These are phyloP conservation scores for Azorinus chamasolen DNA, from an alignment of 2,888 invertebrate genomes.

Conservation along the genomic window DNA sequence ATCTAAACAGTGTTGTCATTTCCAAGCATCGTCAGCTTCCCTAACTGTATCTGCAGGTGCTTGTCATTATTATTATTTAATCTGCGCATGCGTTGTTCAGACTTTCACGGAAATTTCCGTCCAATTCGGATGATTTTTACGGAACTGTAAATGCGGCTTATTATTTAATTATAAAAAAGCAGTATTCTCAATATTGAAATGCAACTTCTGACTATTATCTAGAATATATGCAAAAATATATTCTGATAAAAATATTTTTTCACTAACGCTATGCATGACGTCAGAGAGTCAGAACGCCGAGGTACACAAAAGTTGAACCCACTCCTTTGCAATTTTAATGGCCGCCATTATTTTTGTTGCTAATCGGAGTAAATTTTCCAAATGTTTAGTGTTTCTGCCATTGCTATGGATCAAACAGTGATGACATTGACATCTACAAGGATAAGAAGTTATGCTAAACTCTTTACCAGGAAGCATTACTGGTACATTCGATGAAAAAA, in stretches of 20 bases:
- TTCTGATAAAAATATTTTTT: neutral
- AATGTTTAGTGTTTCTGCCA: slow-evolving; percentile 23
- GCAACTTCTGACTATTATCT: no score
- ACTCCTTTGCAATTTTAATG: slow-evolving; percentile 75
- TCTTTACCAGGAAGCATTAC: slow-evolving; percentile 12
- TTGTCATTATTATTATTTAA: slow-evolving; percentile 60
- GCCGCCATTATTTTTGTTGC: slow-evolving; percentile 76
- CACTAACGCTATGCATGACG: slow-evolving; percentile 57
- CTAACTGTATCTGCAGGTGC: slow-evolving; percentile 44
- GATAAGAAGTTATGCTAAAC: slow-evolving; percentile 32
- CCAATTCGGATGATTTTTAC: neutral
- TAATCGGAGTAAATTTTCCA: slow-evolving; percentile 17
- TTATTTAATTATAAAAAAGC: no score
- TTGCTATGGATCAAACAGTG: slow-evolving; percentile 55
- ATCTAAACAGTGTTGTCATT: no score
- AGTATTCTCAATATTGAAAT: no score
- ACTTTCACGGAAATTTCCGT: slow-evolving; percentile 36
- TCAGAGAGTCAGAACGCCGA: slow-evolving; percentile 70
- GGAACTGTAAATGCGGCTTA: no score
- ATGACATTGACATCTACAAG: slow-evolving; percentile 46
- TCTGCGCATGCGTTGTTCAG: slow-evolving; percentile 53
- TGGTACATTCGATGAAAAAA: slow-evolving; percentile 21
- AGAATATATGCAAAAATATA: no score
- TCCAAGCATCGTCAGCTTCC: no score
- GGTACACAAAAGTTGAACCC: slow-evolving; percentile 72